Base-by-base conservation (phyloP, 2,113 vertebrate genomes). In the Hemicordylus capensis region DNA sequence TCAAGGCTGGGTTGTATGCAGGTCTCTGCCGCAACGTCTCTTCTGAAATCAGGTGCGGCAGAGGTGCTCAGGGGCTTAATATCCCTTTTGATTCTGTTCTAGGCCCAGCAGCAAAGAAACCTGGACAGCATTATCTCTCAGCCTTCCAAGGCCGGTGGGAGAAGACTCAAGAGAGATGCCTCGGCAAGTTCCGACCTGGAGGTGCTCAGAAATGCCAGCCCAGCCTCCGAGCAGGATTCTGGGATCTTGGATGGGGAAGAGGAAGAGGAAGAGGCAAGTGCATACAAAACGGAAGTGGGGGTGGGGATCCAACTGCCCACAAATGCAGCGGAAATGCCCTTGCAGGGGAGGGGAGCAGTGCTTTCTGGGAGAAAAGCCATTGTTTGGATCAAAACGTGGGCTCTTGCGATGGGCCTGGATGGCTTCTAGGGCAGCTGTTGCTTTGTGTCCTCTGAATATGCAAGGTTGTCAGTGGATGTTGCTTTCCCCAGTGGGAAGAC, bases 161-260 rank as follows among this genome's bases (percentile, higher is more conserved):
- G 96, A 80, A 97, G 96, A 4, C 70, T 92, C 91, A 97, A 96
- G 91, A 98, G 97, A 93, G 97, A 96, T 51, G 84, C 37, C 0
- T 93, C 92, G 0, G 87, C 86, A 1, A 91, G 94, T 72, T 95
- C 94, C 0, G 97, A 98, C 54, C 86, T 94, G 81, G 95, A 97
- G 61, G 94, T n/a, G n/a, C n/a, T 96, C 86, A 97, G 97, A 58
- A 97, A 94, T 67, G 96, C 96, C 91, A 98, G 97, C 79, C 98
- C 97, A 14, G 91, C 96, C 88, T 98, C 97, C 0, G 98, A 99
- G 92, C 97, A 98, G 89, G 97, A 99, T 91, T 98, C 97, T 4
- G 98, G 98, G 51, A 98, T 99, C 93, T 95, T 99, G 95, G 98
- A 99, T 78, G 97, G 98, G 76, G 98, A 98, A 92, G 98, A 99